phyloP scores from a whole-genome alignment of 1,140 invertebrate genomes.

The Drosophila hydei region DNA sequence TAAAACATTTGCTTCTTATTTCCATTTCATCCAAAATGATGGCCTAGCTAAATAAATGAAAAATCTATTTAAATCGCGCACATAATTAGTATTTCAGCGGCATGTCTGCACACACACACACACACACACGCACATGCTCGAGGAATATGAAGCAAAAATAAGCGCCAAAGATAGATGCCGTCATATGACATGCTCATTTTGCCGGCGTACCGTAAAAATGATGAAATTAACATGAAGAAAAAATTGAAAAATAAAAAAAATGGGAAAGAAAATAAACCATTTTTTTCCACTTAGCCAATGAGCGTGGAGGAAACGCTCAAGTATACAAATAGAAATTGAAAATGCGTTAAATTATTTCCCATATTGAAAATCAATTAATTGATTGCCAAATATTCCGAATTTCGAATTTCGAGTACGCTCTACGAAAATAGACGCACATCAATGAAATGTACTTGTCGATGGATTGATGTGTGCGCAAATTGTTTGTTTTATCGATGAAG shows the following conservation, averaged over 20 bases:
- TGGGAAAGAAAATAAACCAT: slow-evolving; percentile 3
- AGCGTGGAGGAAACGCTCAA: slow-evolving; percentile 68
- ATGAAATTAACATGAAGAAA: slow-evolving; percentile 75
- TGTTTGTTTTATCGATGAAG: slow-evolving; percentile 81
- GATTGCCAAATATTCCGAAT: slow-evolving; percentile 71
- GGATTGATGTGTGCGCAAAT: slow-evolving; percentile 69
- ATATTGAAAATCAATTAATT: slow-evolving; percentile 74
- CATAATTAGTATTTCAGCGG: slow-evolving; percentile 82
- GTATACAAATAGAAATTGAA: slow-evolving; percentile 49
- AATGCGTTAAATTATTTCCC: slow-evolving; percentile 27
- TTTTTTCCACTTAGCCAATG: slow-evolving; percentile 28
- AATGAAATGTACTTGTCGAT: slow-evolving; percentile 63
- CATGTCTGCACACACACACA: slow-evolving; percentile 57
- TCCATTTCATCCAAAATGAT: slow-evolving; percentile 78
- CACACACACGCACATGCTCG: slow-evolving; percentile 18
- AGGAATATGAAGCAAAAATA: slow-evolving; percentile 33
- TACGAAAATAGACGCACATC: slow-evolving; percentile 34
- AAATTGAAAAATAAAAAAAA: neutral
- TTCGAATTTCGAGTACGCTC: slow-evolving; percentile 10
- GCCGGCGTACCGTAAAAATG: slow-evolving; percentile 70
- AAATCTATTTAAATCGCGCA: slow-evolving; percentile 83
- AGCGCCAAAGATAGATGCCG: slow-evolving; percentile 61
- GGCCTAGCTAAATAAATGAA: slow-evolving; percentile 81
- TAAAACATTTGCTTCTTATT: slow-evolving; percentile 80
- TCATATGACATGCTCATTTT: slow-evolving; percentile 77